Evolutionary conservation across 2,113 vertebrate species (phyloP).

Genomic region (Anseranas semipalmata): DNA sequence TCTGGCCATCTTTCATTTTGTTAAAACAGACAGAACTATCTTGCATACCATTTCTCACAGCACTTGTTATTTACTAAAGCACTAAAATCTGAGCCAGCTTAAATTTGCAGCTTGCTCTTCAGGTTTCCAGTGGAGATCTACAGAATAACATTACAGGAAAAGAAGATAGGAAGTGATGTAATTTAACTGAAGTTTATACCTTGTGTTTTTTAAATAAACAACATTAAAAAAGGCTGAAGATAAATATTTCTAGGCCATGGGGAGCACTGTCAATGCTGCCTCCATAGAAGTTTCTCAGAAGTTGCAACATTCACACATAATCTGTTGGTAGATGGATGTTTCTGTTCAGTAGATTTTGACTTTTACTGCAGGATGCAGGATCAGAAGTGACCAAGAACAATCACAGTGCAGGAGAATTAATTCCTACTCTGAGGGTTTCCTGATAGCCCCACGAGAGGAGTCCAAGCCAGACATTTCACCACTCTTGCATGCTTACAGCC

Average conservation of each 20-base stretch:
- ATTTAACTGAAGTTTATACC: background rate
- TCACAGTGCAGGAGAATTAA: background rate
- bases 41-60: background rate
- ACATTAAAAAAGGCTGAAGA: background rate
- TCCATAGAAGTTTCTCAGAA: background rate
- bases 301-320: background rate
- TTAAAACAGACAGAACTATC: background rate
- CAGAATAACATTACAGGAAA: background rate
- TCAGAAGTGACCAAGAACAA: background rate
- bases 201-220: background rate
- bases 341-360: background rate
- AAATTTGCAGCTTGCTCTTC: background rate
- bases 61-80: background rate
- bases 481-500: background rate
- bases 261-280: background rate
- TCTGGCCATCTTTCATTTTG: background rate
- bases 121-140: background rate
- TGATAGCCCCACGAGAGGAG: background rate
- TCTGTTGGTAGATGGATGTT: background rate
- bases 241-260: background rate
- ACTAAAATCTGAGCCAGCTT: background rate
- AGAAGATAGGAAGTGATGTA: background rate
- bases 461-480: background rate
- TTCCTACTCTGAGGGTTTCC: background rate
- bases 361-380: background rate